Evolutionary conservation across 1,140 invertebrate genomes (phyloP), one percentile per base, ranked within the genome.

Genomic region (Heliconius nattereri): DNA sequence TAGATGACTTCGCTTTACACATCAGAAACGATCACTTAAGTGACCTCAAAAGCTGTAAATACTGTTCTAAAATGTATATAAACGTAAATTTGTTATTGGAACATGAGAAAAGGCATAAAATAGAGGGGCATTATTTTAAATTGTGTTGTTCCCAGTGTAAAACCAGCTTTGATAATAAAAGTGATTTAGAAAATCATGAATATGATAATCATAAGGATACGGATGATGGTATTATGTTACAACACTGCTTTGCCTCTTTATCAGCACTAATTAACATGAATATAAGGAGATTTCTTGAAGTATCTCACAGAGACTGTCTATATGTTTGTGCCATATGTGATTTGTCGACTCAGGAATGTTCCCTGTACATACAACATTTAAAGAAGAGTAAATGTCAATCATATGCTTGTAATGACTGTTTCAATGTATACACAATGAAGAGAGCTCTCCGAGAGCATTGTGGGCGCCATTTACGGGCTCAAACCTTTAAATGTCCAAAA

Each of bases 181-280:
- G 26, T 0, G 83, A 88, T 2, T 79, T 92, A 16, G 84, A 85
- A 52, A 60, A 76, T 5, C 92, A 94, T 79, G 91, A 93, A 37
- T 82, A 77, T 19, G 54, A 74, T 0, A 66, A 81, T 7, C 91
- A 93, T 49, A 73, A 60, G 1, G 79, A 84, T 20, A 75, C 35
- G 8, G 70, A 73, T 2, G 89, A 91, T 1, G 90, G 90, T 1
- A 29, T 91, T 0, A 79, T 90, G 45, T 73, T 93, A 19, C 80
- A 85, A 11, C 78, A 85, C 0, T 78, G 82, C 19, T 89, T 84
- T 78, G 78, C 87, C 0, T 60, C 86, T 7, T 71, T 94, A 0
- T 92, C 91, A 0, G 85, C 86, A 2, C 32, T 85, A 11, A 78
- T 94, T 3, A 91, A 92, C 29, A 88, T 91, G 29, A 90, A 88